A percentile compares a stretch with the other conserved stretches of the same genome.
These are phyloP conservation scores for Entomobrya multifasciata DNA, from an alignment of 2,888 invertebrate species.

Conservation along the genomic window DNA sequence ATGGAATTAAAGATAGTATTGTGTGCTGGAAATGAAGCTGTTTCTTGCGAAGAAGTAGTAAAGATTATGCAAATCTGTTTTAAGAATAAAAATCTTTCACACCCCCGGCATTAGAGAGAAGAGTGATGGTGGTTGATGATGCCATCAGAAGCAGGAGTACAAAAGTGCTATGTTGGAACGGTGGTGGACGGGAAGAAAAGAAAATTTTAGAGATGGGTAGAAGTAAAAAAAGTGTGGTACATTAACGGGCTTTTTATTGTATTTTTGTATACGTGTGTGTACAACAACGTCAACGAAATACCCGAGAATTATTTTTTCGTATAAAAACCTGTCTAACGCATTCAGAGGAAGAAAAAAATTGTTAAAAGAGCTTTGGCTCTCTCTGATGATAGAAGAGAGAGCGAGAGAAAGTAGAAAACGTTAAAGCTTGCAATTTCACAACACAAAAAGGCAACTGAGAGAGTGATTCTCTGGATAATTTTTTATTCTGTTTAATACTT, in stretches of 20 bases:
- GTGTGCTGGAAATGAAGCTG: constrained; percentile 5
- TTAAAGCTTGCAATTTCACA: constrained; percentile 21
- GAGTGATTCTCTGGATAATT: background rate
- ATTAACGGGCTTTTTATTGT: constrained; percentile 47
- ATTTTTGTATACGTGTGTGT: background rate
- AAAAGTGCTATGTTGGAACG: background rate
- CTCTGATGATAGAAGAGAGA: background rate
- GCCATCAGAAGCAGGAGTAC: constrained; percentile 34
- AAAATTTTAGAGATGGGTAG: constrained; percentile 31
- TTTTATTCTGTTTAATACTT: background rate
- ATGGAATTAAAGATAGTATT: background rate
- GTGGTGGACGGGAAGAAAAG: constrained; percentile 9
- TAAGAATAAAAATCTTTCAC: constrained; percentile 69
- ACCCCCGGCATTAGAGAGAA: constrained; percentile 65
- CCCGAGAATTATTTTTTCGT: too few species aligned
- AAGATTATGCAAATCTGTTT: constrained; percentile 74
- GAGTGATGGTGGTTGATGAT: constrained; percentile 44
- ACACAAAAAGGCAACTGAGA: background rate
- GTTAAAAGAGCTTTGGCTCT: background rate
- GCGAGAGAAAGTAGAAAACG: background rate
- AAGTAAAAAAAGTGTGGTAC: background rate
- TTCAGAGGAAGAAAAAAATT: background rate
- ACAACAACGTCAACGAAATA: too few species aligned
- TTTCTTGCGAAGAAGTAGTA: background rate
- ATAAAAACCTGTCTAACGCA: background rate